Base-by-base conservation (phyloP, 1,140 invertebrate species). In the Eupristina koningsbergeri region DNA sequence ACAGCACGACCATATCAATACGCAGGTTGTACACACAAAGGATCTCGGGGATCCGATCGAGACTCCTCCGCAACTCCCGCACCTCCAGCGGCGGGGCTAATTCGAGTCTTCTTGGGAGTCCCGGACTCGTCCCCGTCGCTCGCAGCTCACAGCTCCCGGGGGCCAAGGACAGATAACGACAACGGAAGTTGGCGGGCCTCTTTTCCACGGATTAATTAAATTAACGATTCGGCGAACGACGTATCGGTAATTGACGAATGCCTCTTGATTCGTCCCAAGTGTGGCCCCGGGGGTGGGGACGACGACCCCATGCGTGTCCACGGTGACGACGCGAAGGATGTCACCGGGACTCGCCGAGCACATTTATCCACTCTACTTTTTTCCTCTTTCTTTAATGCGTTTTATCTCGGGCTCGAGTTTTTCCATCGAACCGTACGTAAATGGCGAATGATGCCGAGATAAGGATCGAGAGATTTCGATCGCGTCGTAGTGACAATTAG, bases 151-250 rank as follows among this genome's bases (percentile, higher is more conserved):
- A n/a, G 7, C 29, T 29, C 77, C 9, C 45, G 29, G 3, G 63
- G 13, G 39, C n/a, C 34, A 47, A 47, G 41, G 80, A 74, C 71
- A 75, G 80, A 82, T 82, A 75, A 58, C 71, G 58, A 64, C n/a
- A 82, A 64, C 53, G 17, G 17, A 67, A 67, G 61, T 79, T 36
- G 17, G 75, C 22, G 6, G 39, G 5, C n/a, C 74, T 82, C 22
- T 53, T 80, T 84, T 75, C 83, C 71, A 36, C 31, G 83, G 80
- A 84, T 84, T 84, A 84, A 84, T 84, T 80, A 73, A 80, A 84
- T 84, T 84, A 84, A 84, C 77, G 77, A 80, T 80, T 84, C 83
- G 36, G 34, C 77, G 83, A 84, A 79, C 17, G 83, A 34, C 45
- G 71, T 69, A 77, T 83, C 64, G 76, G 63, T 79, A 84, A 84